Evolutionary conservation across 1,140 invertebrate species (phyloP).

Genomic region (Pseudachorutes palmiensis): DNA sequence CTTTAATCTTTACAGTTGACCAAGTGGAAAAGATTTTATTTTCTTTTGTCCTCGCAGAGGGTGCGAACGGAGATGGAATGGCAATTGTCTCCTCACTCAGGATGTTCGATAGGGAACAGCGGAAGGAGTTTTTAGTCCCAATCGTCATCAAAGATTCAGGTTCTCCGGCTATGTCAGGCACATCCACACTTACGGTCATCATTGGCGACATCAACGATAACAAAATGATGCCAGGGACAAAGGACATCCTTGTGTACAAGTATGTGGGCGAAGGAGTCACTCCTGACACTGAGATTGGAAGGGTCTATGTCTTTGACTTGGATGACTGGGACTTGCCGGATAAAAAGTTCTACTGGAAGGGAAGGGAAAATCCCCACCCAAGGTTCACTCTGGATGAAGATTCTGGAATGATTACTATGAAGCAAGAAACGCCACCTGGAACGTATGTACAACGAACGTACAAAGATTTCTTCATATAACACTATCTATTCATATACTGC

Average conservation of each 20-base stretch:
- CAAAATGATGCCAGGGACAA: slow-evolving; percentile 90
- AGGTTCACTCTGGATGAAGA: slow-evolving; percentile 80
- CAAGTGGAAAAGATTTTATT: background rate
- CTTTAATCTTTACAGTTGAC: background rate
- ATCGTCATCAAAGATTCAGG: slow-evolving; percentile 88
- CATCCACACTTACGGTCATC: slow-evolving; percentile 85
- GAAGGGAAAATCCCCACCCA: slow-evolving; percentile 58
- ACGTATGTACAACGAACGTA: slow-evolving; percentile 45
- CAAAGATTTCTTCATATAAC: too few species aligned
- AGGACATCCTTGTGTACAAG: slow-evolving; percentile 95
- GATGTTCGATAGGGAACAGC: slow-evolving; percentile 88
- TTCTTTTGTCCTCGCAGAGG: slow-evolving; percentile 53
- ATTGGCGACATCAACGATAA: slow-evolving; percentile 96
- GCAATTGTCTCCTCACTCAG: slow-evolving; percentile 63
- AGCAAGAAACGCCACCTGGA: slow-evolving; percentile 77
- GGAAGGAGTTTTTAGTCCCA: slow-evolving; percentile 88
- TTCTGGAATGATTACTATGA: slow-evolving; percentile 91
- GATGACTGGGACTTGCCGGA: slow-evolving; percentile 97
- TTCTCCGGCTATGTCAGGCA: slow-evolving; percentile 83
- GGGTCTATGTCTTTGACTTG: slow-evolving; percentile 90
- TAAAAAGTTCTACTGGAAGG: slow-evolving; percentile 92
- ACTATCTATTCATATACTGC: too few species aligned
- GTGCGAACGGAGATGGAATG: slow-evolving; percentile 91
- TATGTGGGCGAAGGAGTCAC: slow-evolving; percentile 80
- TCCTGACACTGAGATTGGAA: slow-evolving; percentile 83